These are phyloP conservation scores for Diglossa brunneiventris DNA, from an alignment of 2,113 vertebrate genomes.

Conservation along the genomic window DNA sequence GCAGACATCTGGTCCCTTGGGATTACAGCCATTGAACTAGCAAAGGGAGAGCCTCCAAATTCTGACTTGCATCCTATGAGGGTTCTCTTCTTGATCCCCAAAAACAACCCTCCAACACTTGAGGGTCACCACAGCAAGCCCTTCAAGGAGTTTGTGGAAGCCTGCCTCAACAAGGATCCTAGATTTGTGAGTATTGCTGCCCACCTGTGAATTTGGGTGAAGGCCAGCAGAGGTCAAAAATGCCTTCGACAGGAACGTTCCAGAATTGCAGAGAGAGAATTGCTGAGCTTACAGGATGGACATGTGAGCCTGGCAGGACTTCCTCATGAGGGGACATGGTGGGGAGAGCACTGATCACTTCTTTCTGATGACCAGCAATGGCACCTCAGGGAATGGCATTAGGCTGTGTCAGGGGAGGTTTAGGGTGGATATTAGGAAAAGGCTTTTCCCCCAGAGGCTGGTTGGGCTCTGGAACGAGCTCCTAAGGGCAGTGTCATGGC, in stretches of 20 bases:
- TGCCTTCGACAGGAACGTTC: not conserved
- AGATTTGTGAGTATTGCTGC: slow-evolving; percentile 86
- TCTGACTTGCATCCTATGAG: slow-evolving; percentile 98
- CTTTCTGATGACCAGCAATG: not conserved
- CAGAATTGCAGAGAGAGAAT: not conserved
- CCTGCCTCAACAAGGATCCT: slow-evolving; percentile 97
- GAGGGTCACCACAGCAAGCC: slow-evolving; percentile 97
- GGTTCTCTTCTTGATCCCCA: slow-evolving; percentile 96
- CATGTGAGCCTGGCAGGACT: not conserved
- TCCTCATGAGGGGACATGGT: not conserved
- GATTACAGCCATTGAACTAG: slow-evolving; percentile 96
- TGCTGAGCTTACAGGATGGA: no score
- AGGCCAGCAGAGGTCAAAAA: not conserved
- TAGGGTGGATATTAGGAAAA: not conserved
- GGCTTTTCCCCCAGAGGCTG: not conserved
- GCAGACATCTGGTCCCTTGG: slow-evolving; percentile 98
- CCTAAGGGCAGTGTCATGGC: not conserved
- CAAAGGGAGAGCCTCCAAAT: slow-evolving; percentile 97
- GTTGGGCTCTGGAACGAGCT: not conserved
- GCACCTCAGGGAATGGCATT: not conserved
- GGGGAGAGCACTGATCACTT: accelerated
- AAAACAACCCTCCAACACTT: slow-evolving; percentile 94
- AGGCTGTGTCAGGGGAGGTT: not conserved
- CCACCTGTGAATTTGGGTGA: not conserved
- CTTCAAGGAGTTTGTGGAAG: slow-evolving; percentile 97